Conservation (phyloP, 2,888 invertebrate species). For the Nematopogon swammerdamellus region DNA sequence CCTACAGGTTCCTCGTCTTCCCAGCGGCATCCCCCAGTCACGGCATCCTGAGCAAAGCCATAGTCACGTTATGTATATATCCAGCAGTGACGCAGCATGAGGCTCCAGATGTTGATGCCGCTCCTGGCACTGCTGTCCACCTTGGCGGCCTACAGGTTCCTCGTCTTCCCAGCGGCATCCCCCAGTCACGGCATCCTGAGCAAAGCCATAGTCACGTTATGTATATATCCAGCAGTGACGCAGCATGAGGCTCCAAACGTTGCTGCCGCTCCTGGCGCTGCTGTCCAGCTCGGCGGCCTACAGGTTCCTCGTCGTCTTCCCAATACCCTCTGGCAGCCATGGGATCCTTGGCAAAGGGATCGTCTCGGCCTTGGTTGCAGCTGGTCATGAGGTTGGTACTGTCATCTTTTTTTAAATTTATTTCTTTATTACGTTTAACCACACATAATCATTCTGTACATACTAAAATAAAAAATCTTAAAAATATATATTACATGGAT, state of each 20-base stretch:
- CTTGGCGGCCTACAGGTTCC: slow-evolving; percentile 11
- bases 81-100: slow-evolving; percentile 20
- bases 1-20: slow-evolving; percentile 16
- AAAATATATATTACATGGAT: too few relatives aligned
- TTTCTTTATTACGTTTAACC: too few relatives aligned
- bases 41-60: slow-evolving; percentile 21
- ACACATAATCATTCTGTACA: too few relatives aligned
- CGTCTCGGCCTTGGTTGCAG: slow-evolving; percentile 22
- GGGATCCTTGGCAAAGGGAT: slow-evolving; percentile 26
- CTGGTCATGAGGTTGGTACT: slow-evolving; percentile 26
- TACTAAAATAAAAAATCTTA: too few relatives aligned
- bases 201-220: slow-evolving; percentile 19
- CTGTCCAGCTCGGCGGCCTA: slow-evolving; percentile 10
- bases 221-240: too few relatives aligned
- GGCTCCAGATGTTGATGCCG: neutral
- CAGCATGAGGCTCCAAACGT: too few relatives aligned
- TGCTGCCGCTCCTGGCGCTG: neutral
- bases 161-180: slow-evolving; percentile 23
- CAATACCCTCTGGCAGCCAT: slow-evolving; percentile 25
- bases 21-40: slow-evolving; percentile 22
- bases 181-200: slow-evolving; percentile 22
- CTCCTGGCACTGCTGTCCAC: neutral
- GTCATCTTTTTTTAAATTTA: too few relatives aligned
- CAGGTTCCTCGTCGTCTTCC: slow-evolving; percentile 25
- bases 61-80: slow-evolving; percentile 19